Evolutionary conservation across 1,140 invertebrate species (phyloP).

Genomic region (Ephestia elutella): DNA sequence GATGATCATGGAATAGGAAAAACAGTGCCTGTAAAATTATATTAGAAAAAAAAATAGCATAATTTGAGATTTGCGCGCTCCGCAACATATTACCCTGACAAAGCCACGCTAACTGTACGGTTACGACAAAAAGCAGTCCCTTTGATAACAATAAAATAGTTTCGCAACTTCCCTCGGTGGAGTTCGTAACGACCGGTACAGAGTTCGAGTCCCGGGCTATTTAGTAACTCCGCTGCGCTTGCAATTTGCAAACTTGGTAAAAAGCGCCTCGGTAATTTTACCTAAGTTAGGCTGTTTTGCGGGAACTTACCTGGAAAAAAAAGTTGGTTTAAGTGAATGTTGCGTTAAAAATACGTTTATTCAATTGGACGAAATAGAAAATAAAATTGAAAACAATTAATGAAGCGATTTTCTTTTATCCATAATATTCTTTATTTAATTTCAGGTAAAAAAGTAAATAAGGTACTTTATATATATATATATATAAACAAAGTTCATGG

Average conservation of each 20-base stretch:
- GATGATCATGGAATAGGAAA: no score
- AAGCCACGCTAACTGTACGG: no score
- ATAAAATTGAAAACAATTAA: no score
- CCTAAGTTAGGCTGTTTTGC: constrained; percentile 8
- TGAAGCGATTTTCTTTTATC: no score
- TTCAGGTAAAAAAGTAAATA: no score
- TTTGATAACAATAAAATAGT: constrained; percentile 13
- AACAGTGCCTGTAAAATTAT: no score
- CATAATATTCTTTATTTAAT: no score
- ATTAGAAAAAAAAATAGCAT: no score
- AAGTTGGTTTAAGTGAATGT: background rate
- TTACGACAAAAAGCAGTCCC: constrained; percentile 8
- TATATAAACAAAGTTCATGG: no score
- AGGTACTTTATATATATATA: no score
- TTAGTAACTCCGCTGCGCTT: constrained; percentile 7
- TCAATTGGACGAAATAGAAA: background rate
- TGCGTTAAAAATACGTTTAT: background rate
- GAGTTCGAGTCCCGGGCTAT: constrained; percentile 9
- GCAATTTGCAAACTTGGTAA: constrained; percentile 11
- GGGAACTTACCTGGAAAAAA: constrained; percentile 11
- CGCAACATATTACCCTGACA: no score
- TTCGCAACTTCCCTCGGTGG: constrained; percentile 5
- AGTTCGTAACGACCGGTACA: constrained; percentile 11
- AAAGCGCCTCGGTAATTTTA: constrained; percentile 9
- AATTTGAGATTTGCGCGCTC: no score